A percentile compares a stretch with the other conserved stretches of the same genome.
Evolutionary conservation across 2,888 invertebrate species (phyloP).

Genomic region (Willowsia nigromaculata): DNA sequence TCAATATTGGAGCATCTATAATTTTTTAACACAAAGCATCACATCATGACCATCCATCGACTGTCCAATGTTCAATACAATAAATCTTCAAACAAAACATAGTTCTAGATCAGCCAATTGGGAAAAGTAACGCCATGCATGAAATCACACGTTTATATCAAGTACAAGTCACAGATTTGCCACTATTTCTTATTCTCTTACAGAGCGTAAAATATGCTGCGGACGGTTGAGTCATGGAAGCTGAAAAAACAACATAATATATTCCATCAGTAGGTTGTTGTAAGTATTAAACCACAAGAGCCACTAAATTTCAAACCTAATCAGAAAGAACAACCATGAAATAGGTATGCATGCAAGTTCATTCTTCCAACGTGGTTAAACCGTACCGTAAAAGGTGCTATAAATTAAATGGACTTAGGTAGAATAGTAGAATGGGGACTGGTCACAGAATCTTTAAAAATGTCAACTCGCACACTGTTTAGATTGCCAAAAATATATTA

Average conservation of each 20-base stretch:
- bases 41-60: conserved; percentile 55
- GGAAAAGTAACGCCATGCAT: conserved; percentile 40
- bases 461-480: conserved; percentile 7
- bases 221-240: not conserved
- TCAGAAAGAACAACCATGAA: conserved; percentile 44
- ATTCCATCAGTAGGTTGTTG: no score
- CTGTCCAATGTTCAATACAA: conserved; percentile 29
- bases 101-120: not conserved
- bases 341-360: not conserved
- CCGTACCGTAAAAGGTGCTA: not conserved
- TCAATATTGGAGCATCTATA: not conserved
- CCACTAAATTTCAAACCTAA: conserved; percentile 48
- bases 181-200: conserved; percentile 11
- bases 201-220: not conserved
- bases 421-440: conserved; percentile 26
- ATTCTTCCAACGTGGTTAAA: not conserved
- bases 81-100: conserved; percentile 42
- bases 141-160: not conserved
- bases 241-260: no score
- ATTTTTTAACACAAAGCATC: conserved; percentile 47
- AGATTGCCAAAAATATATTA: not conserved
- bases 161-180: not conserved
- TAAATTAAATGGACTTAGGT: not conserved
- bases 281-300: not conserved
- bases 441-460: conserved; percentile 12